Percentiles rank a stretch among this genome's conserved stretches.
Conservation (phyloP, 1,140 invertebrate species). For the Drosophila hydei region DNA sequence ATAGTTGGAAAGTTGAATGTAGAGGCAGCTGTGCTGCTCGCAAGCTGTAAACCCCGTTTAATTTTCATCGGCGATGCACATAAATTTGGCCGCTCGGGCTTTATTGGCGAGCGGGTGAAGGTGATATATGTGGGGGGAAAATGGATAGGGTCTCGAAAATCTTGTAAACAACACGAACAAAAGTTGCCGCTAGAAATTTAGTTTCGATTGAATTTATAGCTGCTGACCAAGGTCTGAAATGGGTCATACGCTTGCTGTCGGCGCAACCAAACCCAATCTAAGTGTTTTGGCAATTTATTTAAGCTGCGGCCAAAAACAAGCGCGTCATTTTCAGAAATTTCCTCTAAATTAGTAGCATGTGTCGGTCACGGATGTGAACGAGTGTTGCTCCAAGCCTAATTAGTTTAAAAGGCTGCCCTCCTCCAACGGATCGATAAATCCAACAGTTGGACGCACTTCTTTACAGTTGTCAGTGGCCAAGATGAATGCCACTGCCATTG, state of each 20-base stretch:
- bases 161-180: conserved; percentile 66
- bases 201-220: conserved; percentile 70
- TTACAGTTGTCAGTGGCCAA: conserved; percentile 72
- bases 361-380: conserved; percentile 24
- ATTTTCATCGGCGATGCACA: conserved; percentile 66
- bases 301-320: conserved; percentile 64
- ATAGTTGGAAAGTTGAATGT: conserved; percentile 56
- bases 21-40: conserved; percentile 51
- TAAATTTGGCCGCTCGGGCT: conserved; percentile 62
- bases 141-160: conserved; percentile 6
- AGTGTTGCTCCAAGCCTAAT: conserved; percentile 57
- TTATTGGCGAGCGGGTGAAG: conserved; percentile 29
- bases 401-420: conserved; percentile 70
- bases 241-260: conserved; percentile 11
- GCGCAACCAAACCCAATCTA: conserved; percentile 21
- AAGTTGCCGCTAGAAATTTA: conserved; percentile 64
- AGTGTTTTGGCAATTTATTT: conserved; percentile 65
- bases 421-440: conserved; percentile 64
- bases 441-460: conserved; percentile 71
- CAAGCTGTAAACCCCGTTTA: conserved; percentile 47
- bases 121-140: conserved; percentile 18
- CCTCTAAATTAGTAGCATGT: conserved; percentile 72
- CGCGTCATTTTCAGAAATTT: conserved; percentile 58
- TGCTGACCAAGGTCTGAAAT: conserved; percentile 33
- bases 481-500: conserved; percentile 55